Evolutionary conservation across 64 coral and sea anemone species (phyloP).

Genomic region (Montipora efflorescens): DNA sequence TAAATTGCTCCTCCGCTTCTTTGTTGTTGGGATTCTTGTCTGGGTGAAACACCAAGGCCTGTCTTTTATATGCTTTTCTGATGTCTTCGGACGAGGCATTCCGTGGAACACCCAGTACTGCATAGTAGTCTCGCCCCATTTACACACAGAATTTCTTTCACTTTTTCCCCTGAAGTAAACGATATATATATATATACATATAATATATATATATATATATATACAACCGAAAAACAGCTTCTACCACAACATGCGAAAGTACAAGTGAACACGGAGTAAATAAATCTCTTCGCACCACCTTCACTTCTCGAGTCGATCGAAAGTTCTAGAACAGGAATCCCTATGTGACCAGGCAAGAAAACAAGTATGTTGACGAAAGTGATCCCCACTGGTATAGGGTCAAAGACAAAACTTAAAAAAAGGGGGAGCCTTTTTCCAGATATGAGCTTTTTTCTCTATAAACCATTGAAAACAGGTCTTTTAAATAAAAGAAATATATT

Average conservation of each 20-base stretch:
- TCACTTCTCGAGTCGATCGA: slow-evolving; percentile 63
- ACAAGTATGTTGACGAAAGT: slow-evolving; percentile 42
- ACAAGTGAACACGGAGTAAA: not conserved
- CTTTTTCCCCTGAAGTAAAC: not conserved
- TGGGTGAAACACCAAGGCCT: slow-evolving; percentile 87
- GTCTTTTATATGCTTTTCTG: slow-evolving; percentile 80
- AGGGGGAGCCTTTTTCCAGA: not conserved
- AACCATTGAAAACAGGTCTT: not conserved
- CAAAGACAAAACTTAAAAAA: not conserved
- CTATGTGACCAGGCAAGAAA: slow-evolving; percentile 18
- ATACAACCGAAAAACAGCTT: not conserved
- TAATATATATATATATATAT: not conserved
- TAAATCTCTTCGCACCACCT: slow-evolving; percentile 42
- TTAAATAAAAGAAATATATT: not conserved
- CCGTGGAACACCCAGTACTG: slow-evolving; percentile 48
- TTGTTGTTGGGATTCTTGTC: slow-evolving; percentile 80
- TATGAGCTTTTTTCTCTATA: not conserved
- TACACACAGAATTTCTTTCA: not conserved
- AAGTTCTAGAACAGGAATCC: slow-evolving; percentile 76
- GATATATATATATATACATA: not conserved
- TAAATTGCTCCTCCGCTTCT: slow-evolving; percentile 86
- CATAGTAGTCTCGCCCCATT: slow-evolving; percentile 80
- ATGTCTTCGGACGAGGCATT: slow-evolving; percentile 85
- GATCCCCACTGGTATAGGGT: slow-evolving; percentile 25
- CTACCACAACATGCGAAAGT: not conserved